phyloP scores from a whole-genome alignment of 1,140 invertebrate species.

The Trigoniulus corallinus region DNA sequence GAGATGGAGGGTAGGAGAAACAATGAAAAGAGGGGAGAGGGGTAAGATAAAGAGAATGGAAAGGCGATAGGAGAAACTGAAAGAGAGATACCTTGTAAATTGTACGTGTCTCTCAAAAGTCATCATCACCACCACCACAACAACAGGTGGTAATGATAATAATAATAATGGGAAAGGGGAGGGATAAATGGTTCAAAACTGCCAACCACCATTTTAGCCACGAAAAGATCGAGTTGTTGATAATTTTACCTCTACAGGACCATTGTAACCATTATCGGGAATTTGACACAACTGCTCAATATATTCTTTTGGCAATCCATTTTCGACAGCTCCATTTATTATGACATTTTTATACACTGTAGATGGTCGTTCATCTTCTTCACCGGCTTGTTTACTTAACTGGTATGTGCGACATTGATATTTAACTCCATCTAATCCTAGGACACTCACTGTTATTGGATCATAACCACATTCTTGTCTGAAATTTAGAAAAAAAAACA shows the following conservation, averaged over 20 bases:
- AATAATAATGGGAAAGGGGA: no score
- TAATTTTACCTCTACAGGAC: constrained; percentile 24
- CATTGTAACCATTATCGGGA: constrained; percentile 45
- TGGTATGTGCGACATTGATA: constrained; percentile 48
- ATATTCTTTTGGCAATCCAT: constrained; percentile 46
- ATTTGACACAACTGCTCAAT: constrained; percentile 39
- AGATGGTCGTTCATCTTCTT: constrained; percentile 44
- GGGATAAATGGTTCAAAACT: no score
- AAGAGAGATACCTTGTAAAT: no score
- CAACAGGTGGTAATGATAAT: no score
- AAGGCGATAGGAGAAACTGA: no score
- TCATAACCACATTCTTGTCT: constrained; percentile 66
- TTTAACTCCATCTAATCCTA: constrained; percentile 29
- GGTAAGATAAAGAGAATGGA: no score
- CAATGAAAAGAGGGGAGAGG: no score
- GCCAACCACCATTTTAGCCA: neutral
- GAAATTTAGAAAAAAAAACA: constrained; percentile 15
- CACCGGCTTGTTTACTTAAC: constrained; percentile 30
- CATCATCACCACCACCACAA: no score
- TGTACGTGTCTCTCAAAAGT: no score
- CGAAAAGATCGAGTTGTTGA: no score
- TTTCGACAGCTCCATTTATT: constrained; percentile 45
- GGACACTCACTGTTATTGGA: constrained; percentile 39
- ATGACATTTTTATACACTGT: constrained; percentile 45
- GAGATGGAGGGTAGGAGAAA: no score